Base-by-base conservation (phyloP, 2,113 vertebrate species). In the Platichthys flesus region DNA sequence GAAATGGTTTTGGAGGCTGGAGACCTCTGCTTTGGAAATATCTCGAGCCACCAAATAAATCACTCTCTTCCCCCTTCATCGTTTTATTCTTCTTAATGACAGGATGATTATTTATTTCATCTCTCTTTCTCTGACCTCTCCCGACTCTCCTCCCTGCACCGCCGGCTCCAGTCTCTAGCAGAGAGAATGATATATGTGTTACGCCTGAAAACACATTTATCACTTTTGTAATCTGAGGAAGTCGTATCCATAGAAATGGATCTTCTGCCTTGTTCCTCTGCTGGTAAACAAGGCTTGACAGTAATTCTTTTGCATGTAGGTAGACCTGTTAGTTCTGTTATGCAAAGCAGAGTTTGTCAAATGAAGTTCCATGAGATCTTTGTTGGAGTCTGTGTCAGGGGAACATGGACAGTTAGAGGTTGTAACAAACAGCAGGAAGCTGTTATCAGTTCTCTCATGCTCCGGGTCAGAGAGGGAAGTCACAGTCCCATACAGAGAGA, bases 1-100 rank as follows among this genome's bases (percentile, higher is more conserved):
- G 78, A 85, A 84, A 81, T 85, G 71, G 69, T 84, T 85, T 83
- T 1, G 31, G 58, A 70, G 62, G 67, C 74, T 74, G 74, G 82
- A 81, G 45, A 65, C 16, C 59, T 64, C 51, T 23, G 45, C 67
- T 68, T 62, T 81, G 57, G 59, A 80, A 81, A 79, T 61, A 64
- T 75, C 54, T 63, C 66, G 28, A 55, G 65, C 58, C 70, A 72
- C 81, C 54, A 45, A 64, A 81, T 67, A 57, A 80, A 83, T 82
- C 79, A 80, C 58, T 80, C 63, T 64, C 55, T 77, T 71, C 76
- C 42, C 45, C 73, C 55, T 57, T 59, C 13, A 57, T 57, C 24
- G 31, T 71, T 71, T 66, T 57, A 28, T 28, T 73, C 51, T 55
- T 75, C 56, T 81, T 31, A 31, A 67, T 81, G 79, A 78, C 75